A percentile compares a stretch with the other conserved stretches of the same genome.
Evolutionary conservation across 2,797 vertebrate genomes (phyloP).

Genomic region (Channallabes apus): DNA sequence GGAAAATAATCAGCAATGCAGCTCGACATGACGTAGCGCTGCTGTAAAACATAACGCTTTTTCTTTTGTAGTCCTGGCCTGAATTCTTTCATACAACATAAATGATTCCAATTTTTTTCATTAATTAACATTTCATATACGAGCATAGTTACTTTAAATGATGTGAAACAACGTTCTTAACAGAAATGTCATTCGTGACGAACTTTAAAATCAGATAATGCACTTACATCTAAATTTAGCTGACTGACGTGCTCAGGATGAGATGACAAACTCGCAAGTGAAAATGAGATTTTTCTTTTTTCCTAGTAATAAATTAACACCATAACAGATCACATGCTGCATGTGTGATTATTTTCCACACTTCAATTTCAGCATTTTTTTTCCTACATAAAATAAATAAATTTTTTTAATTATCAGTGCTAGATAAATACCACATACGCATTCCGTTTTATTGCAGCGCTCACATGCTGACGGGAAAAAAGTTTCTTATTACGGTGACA

Average conservation of each 20-base stretch:
- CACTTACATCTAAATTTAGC: neutral
- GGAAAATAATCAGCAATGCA: neutral
- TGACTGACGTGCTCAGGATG: neutral
- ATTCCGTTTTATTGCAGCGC: conserved; percentile 3
- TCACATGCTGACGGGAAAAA: neutral
- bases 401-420: conserved; percentile 62
- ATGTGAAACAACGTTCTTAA: neutral
- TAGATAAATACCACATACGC: conserved; percentile 57
- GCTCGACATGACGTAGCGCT: neutral
- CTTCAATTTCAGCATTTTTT: conserved; percentile 31
- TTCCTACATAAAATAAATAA: conserved; percentile 36
- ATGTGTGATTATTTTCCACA: conserved; percentile 32
- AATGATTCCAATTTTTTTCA: neutral
- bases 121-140: neutral
- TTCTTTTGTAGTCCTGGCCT: neutral
- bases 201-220: neutral
- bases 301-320: conserved; percentile 31
- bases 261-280: neutral
- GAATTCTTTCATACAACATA: neutral
- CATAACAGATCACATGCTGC: conserved; percentile 15
- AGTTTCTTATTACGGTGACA: conserved; percentile 55
- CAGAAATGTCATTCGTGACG: neutral
- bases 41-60: neutral
- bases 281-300: neutral
- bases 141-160: neutral